Percentiles rank a stretch among this genome's conserved stretches.
These are phyloP conservation scores for Psittacula derbiana DNA, from an alignment of 2,797 vertebrate species.

Conservation along the genomic window DNA sequence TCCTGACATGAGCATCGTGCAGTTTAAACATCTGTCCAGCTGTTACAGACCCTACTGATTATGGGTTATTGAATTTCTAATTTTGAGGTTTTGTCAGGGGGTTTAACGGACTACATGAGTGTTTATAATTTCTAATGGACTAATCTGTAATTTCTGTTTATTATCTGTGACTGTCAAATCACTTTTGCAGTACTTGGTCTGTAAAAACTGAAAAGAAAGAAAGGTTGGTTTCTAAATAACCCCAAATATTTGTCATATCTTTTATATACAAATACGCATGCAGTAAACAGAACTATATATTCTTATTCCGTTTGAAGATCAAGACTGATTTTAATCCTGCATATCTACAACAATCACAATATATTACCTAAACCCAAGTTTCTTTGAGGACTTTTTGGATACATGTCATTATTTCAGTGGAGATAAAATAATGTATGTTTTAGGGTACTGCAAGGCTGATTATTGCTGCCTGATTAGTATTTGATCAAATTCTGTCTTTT, in stretches of 20 bases:
- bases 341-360: conserved; percentile 32
- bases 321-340: conserved; percentile 33
- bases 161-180: conserved; percentile 47
- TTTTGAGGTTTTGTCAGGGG: conserved; percentile 68
- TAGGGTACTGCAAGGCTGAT: conserved; percentile 28
- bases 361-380: conserved; percentile 46
- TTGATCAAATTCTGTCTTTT: conserved; percentile 19
- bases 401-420: conserved; percentile 26
- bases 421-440: conserved; percentile 21
- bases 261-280: conserved; percentile 37
- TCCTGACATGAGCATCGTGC: conserved; percentile 57
- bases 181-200: not conserved
- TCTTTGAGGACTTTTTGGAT: conserved; percentile 54
- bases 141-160: conserved; percentile 39
- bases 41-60: conserved; percentile 61
- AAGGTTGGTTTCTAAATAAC: not conserved
- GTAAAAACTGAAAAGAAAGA: not conserved
- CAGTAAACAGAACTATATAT: conserved; percentile 39
- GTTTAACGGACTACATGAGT: conserved; percentile 23
- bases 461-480: conserved; percentile 52
- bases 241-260: conserved; percentile 37
- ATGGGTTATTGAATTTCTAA: conserved; percentile 69
- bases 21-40: conserved; percentile 71
- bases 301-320: conserved; percentile 62
- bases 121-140: conserved; percentile 61